Conservation (phyloP, 2,113 vertebrate species). For the Paradisaea rubra region DNA sequence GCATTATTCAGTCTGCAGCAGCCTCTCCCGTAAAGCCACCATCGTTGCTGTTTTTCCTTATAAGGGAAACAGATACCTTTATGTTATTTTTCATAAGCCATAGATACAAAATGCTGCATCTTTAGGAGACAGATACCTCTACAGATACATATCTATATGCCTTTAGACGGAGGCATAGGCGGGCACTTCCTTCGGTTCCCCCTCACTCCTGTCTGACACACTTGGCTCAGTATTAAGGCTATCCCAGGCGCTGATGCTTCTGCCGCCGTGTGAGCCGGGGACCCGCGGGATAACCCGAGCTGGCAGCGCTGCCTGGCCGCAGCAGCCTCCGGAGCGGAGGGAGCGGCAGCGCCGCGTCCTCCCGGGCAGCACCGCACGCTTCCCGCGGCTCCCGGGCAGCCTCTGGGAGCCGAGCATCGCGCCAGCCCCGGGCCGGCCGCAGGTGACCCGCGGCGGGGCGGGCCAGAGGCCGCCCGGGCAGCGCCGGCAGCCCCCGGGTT, state of each 20-base stretch:
- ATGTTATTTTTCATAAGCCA: not conserved
- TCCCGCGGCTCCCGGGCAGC: not conserved
- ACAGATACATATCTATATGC: fast-evolving
- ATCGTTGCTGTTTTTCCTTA: not conserved
- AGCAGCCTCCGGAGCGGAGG: not conserved
- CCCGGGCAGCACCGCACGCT: not conserved
- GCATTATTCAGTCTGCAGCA: not conserved
- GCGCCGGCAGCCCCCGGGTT: not conserved
- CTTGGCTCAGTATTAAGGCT: not conserved
- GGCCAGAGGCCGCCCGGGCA: not conserved
- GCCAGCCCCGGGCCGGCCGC: not conserved
- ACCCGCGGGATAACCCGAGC: not conserved
- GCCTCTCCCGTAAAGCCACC: not conserved
- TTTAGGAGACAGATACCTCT: not conserved
- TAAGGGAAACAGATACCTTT: not conserved
- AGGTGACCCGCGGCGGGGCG: not conserved
- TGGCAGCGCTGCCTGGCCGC: not conserved
- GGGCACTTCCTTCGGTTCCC: not conserved
- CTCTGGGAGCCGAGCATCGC: not conserved
- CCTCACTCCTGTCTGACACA: fast-evolving
- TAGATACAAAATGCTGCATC: not conserved
- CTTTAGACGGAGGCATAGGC: not conserved
- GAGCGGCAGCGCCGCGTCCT: not conserved
- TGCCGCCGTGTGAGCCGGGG: not conserved
- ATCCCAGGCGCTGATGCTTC: not conserved